These are phyloP conservation scores for Asteroscopus sphinx DNA, from an alignment of 2,888 invertebrate genomes.

Conservation along the genomic window DNA sequence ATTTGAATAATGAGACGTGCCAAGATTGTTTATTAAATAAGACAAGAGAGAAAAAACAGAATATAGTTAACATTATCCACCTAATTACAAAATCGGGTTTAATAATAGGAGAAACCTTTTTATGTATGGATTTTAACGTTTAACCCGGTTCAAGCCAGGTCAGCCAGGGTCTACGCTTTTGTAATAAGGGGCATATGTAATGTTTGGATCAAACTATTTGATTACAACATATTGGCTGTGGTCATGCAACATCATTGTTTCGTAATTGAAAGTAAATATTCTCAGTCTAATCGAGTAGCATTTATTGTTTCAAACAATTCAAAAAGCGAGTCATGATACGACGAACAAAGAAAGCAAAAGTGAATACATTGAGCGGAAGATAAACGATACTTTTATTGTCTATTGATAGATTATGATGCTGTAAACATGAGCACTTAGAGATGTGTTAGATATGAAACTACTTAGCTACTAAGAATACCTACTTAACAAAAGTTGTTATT, in stretches of 20 bases:
- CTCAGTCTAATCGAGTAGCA: conserved; percentile 58
- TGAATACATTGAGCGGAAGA: conserved; percentile 53
- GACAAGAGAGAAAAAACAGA: no score
- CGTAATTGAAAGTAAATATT: conserved; percentile 70
- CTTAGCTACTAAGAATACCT: conserved; percentile 50
- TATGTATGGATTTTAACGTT: no score
- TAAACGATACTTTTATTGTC: conserved; percentile 45
- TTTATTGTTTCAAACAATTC: conserved; percentile 66
- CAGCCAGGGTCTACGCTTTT: no score
- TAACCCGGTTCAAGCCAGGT: no score
- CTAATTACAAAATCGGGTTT: no score
- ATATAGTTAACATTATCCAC: no score
- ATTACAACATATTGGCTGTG: conserved; percentile 16
- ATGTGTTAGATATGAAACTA: conserved; percentile 51
- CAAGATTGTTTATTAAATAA: no score
- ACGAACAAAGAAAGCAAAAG: conserved; percentile 65
- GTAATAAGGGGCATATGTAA: no score
- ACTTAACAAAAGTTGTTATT: conserved; percentile 31
- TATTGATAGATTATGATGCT: conserved; percentile 52
- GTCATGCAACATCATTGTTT: conserved; percentile 60
- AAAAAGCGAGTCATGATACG: conserved; percentile 68
- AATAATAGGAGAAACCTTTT: no score
- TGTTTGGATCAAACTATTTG: conserved; percentile 3
- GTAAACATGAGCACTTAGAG: conserved; percentile 39
- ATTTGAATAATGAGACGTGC: no score